A percentile compares a stretch with the other conserved stretches of the same genome.
These are phyloP conservation scores for Sylvilagus bachmani DNA, from an alignment of 2,113 vertebrate genomes.

Conservation along the genomic window DNA sequence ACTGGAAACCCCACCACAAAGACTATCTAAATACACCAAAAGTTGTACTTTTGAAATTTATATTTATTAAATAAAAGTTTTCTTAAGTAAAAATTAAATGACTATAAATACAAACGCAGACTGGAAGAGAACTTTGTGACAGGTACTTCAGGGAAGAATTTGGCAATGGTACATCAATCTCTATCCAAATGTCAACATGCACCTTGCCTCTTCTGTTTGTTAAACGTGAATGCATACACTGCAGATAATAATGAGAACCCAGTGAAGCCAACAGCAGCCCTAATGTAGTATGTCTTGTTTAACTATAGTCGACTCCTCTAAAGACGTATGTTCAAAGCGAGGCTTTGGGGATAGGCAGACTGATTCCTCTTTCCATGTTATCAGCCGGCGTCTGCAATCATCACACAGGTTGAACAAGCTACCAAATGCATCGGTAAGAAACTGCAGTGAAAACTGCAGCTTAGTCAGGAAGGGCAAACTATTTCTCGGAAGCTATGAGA, in stretches of 20 bases:
- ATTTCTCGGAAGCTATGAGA: neutral
- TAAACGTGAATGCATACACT: neutral
- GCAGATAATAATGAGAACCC: neutral
- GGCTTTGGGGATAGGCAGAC: neutral
- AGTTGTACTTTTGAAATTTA: too few species aligned
- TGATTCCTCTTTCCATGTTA: neutral
- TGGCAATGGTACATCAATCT: neutral
- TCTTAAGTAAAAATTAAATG: too few species aligned
- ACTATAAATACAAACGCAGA: neutral
- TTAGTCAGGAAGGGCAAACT: neutral
- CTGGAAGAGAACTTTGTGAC: neutral
- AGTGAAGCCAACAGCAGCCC: neutral
- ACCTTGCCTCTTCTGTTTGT: neutral
- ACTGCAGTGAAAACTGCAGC: neutral
- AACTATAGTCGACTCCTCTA: neutral
- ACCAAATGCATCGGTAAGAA: neutral
- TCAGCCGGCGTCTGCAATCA: neutral
- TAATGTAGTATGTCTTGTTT: neutral
- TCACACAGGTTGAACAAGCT: slow-evolving; percentile 10
- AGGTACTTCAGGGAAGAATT: neutral
- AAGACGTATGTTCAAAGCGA: slow-evolving; percentile 1
- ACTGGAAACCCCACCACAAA: neutral
- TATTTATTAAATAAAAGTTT: too few species aligned
- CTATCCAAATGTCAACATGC: slow-evolving; percentile 1
- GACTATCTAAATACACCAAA: too few species aligned